phyloP scores from a whole-genome alignment of 2,113 vertebrate species.

The Pomatostomus ruficeps region DNA sequence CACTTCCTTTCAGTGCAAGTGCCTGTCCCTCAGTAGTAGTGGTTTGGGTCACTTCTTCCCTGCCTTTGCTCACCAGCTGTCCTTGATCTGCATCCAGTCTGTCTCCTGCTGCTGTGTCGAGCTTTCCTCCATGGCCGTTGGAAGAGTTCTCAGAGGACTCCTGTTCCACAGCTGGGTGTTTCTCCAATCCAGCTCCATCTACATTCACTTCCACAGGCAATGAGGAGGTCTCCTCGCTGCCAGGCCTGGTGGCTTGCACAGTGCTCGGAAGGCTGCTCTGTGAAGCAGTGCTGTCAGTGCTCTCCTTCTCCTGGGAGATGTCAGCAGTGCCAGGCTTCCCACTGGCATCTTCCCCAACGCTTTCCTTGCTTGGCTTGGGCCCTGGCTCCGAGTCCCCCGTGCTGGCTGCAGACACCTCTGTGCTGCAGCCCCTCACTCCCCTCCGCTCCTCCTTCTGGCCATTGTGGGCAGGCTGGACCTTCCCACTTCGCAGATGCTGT shows the following conservation, averaged over 20 bases:
- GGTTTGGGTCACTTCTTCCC: background rate
- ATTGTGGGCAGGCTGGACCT: background rate
- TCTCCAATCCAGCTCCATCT: background rate
- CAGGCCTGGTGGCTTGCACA: background rate
- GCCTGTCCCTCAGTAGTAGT: background rate
- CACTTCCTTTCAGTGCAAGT: background rate
- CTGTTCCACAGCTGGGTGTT: background rate
- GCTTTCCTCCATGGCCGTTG: background rate
- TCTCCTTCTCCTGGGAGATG: background rate
- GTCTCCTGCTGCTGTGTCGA: background rate
- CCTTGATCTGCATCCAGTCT: conserved; percentile 2
- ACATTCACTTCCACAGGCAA: fast-evolving
- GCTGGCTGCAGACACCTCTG: background rate
- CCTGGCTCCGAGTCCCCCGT: background rate
- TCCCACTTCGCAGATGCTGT: background rate
- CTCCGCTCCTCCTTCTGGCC: background rate
- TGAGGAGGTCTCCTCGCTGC: background rate
- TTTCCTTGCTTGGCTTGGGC: background rate
- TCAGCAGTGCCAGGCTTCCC: background rate
- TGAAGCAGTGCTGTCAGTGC: background rate
- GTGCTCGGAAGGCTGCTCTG: background rate
- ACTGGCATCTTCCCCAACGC: background rate
- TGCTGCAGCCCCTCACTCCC: background rate
- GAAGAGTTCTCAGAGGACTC: background rate
- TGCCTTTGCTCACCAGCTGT: background rate